A percentile compares a stretch with the other conserved stretches of the same genome.
Evolutionary conservation across 2,888 invertebrate genomes (phyloP).

Genomic region (Epirrita christyi): DNA sequence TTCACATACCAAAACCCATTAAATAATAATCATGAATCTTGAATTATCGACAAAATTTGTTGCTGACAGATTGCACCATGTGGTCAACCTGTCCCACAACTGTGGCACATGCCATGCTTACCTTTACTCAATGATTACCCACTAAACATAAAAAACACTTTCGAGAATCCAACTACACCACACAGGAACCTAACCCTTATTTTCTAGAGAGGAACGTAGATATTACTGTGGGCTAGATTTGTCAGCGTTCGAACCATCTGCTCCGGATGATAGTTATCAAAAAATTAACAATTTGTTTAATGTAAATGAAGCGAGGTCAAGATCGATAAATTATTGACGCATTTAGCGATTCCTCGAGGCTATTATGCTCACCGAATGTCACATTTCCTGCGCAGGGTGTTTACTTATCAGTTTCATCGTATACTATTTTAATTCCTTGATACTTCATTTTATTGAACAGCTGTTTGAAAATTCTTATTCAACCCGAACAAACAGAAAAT

Average conservation of each 20-base stretch:
- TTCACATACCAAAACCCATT: conserved; percentile 32
- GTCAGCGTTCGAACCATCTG: conserved; percentile 67
- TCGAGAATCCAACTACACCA: conserved; percentile 45
- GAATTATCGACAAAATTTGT: conserved; percentile 70
- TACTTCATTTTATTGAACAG: conserved; percentile 65
- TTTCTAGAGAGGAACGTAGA: conserved; percentile 25
- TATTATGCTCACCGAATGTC: conserved; percentile 81
- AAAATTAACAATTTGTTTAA: conserved; percentile 85
- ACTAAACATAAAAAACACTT: conserved; percentile 67
- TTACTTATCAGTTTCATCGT: conserved; percentile 73
- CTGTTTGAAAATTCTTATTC: too few species aligned
- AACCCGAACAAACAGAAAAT: too few species aligned
- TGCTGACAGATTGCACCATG: conserved; percentile 78
- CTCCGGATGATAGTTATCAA: conserved; percentile 82
- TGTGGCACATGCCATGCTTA: conserved; percentile 81
- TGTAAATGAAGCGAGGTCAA: conserved; percentile 81
- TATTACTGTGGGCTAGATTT: conserved; percentile 30
- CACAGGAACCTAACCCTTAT: conserved; percentile 39
- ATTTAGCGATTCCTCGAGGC: conserved; percentile 71
- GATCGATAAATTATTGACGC: conserved; percentile 78
- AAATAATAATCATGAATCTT: conserved; percentile 72
- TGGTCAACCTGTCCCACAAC: conserved; percentile 83
- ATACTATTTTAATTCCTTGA: conserved; percentile 61
- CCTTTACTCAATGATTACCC: conserved; percentile 73
- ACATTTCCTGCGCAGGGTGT: conserved; percentile 71